Evolutionary conservation across 2,113 vertebrate species (phyloP), one percentile per base, ranked within the genome.

Genomic region (Bombycilla garrulus): DNA sequence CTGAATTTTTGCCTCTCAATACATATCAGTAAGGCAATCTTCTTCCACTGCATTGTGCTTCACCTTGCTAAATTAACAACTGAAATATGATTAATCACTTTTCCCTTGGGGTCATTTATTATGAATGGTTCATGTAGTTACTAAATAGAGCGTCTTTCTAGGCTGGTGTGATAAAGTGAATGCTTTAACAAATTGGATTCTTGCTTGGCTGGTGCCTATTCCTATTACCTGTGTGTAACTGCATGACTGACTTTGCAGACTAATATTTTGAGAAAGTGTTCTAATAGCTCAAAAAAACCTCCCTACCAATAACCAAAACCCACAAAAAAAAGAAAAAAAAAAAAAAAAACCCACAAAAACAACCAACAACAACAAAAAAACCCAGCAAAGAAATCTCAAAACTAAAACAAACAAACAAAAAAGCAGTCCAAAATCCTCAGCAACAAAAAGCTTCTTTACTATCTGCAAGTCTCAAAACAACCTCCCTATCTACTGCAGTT

Each of bases 11-110:
- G 19, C 31, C 48, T 90, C 50, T 92, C 73, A 91, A 64, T 76
- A 73, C 1, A 3, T 25, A 93, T 62, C 38, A 35, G 66, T 15
- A 42, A 95, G 40, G 71, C 57, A 83, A 73, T 91, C 40, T 88
- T 87, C 62, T 92, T 90, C 64, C 31, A 56, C 11, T 53, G 45
- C 47, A 86, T 73, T 72, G 25, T 58, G 51, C 77, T 90, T 95
- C 78, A 95, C 71, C 71, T 94, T 95, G 84, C 60, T 93, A 94
- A 88, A 91, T 51, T 81, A 97, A 82, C 77, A 89, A 62, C 48
- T 85, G 70, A 95, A 93, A 93, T 94, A 90, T 74, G 86, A 97
- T 95, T 96, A 93, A 97, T 96, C 73, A 71, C 48, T 91, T 90
- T 91, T 95, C 81, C 84, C 73, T 88, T 1, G 2, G 33, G 73